Conservation (phyloP, 1,140 invertebrate genomes). For the Drosophila ironensis region DNA sequence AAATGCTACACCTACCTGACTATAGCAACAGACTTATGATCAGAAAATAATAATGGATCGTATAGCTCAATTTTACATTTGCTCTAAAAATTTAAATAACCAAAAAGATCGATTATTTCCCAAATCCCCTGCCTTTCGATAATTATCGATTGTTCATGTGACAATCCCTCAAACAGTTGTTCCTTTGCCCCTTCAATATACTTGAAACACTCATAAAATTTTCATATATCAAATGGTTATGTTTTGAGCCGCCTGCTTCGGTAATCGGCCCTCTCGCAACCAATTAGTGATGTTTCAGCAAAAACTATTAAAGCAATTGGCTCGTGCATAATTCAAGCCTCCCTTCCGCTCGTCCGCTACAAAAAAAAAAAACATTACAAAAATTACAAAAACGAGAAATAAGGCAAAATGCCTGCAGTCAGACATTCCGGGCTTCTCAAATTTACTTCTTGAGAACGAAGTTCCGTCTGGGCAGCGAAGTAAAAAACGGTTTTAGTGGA, state of each 20-base stretch:
- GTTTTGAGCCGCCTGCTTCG: no score
- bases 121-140: no score
- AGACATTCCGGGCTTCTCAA: slow-evolving; percentile 56
- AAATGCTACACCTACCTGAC: neutral
- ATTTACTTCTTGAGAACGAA: slow-evolving; percentile 56
- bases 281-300: no score
- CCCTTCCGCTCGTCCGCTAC: slow-evolving; percentile 12
- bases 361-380: neutral
- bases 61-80: no score
- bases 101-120: no score
- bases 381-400: neutral
- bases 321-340: slow-evolving; percentile 35
- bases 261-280: no score
- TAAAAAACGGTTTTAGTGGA: slow-evolving; percentile 24
- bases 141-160: no score
- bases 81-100: neutral
- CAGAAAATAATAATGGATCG: no score
- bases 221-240: no score
- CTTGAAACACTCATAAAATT: no score
- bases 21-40: neutral
- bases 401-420: slow-evolving; percentile 13
- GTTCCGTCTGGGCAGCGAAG: neutral
- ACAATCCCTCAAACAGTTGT: no score
- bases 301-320: slow-evolving; percentile 18
- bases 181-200: no score